Base-by-base conservation (phyloP, 2,113 vertebrate genomes). In the Falcunculus frontatus region DNA sequence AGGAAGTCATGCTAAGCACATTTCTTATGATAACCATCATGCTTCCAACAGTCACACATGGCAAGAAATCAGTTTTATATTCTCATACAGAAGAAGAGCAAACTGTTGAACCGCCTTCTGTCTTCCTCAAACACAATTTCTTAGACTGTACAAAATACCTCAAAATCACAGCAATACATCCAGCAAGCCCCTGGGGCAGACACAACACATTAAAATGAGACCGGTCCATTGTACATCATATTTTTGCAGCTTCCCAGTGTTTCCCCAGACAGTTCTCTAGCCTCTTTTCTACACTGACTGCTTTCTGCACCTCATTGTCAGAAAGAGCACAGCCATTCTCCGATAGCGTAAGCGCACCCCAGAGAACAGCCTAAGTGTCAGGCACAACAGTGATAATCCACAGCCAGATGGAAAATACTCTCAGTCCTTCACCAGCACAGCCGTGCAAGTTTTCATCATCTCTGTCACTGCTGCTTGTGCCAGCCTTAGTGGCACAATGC, bases 311-410 rank as follows among this genome's bases (percentile, higher is more conserved):
- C 56, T 93, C 85, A 69, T 32, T 7, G 2, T 81, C 76, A 94
- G 72, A 83, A 80, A 83, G 63, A 68, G 63, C 75, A 72, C 30
- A 75, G 79, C 55, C 85, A 88, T 52, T 47, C 72, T 77, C 72
- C 13, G 39, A 74, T 11, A 88, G 52, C 0, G 0, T 57, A 90
- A 90, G 27, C 1, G 3, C 35, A 55, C 75, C 20, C 87, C 17
- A 1, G 84, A 93, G 87, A 88, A 63, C 19, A 62, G 39, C 13
- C 35, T 26, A 46, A 75, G 81, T 26, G 55, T 91, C 50, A 88
- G 78, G 80, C 70, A 83, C 93, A 74, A 80, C 55, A 59, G 78
- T 29, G 85, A 94, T 85, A 96, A 96, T 74, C 75, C 79, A 74
- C 72, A 93, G 59, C 55, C 93, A 91, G 65, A 55, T 55, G 50